These are phyloP conservation scores for Okamejei kenojei DNA, from an alignment of 2,797 vertebrate species.

Conservation along the genomic window DNA sequence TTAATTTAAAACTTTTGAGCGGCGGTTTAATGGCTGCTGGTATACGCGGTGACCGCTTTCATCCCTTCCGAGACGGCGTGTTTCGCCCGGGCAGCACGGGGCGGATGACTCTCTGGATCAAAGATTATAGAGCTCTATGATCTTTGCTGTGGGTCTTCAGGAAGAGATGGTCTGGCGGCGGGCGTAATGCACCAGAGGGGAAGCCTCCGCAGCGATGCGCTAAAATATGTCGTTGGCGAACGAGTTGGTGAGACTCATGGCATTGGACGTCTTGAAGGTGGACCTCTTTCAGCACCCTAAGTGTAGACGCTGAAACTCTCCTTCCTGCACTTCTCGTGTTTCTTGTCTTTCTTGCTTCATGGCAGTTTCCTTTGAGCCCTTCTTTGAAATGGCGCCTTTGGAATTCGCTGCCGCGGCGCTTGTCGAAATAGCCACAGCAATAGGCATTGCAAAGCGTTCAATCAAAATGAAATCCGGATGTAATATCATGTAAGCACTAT, in stretches of 20 bases:
- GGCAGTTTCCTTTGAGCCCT: neutral
- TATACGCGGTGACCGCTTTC: conserved; percentile 34
- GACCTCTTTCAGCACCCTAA: conserved; percentile 17
- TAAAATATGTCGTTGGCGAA: neutral
- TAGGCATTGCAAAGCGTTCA: neutral
- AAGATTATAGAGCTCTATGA: too few relatives aligned
- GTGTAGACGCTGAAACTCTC: conserved; percentile 26
- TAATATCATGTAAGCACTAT: neutral
- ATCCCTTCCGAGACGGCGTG: conserved; percentile 33
- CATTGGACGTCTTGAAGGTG: too few relatives aligned
- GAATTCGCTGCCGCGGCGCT: neutral
- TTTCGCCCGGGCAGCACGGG: conserved; percentile 31
- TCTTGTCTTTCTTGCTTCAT: neutral
- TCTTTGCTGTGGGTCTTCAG: conserved; percentile 14
- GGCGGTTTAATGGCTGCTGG: neutral
- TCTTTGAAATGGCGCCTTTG: neutral
- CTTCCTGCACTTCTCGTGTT: neutral
- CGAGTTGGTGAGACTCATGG: neutral
- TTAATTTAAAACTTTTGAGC: too few relatives aligned
- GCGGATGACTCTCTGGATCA: conserved; percentile 29
- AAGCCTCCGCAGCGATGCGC: neutral
- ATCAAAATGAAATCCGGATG: neutral
- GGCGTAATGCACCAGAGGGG: neutral
- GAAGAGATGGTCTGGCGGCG: conserved; percentile 3
- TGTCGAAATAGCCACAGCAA: neutral